Evolutionary conservation across 2,888 invertebrate genomes (phyloP).

Genomic region (Hemaris fuciformis): DNA sequence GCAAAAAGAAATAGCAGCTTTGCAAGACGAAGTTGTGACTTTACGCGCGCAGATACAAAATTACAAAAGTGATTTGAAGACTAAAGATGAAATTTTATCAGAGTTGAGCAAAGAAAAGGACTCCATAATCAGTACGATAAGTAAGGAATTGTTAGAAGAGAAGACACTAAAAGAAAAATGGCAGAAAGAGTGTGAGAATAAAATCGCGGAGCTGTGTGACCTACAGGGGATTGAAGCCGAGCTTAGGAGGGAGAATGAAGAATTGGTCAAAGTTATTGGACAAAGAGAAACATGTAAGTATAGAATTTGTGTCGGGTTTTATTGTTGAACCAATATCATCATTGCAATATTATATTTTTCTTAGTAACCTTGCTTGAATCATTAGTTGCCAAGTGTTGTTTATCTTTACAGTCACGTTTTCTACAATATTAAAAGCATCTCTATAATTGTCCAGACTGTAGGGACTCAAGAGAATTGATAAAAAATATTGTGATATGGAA

Average conservation of each 20-base stretch:
- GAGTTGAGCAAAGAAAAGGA: constrained; percentile 43
- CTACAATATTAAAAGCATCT: no score
- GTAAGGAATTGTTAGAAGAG: constrained; percentile 46
- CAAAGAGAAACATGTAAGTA: constrained; percentile 62
- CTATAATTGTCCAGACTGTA: no score
- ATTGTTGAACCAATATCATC: not conserved
- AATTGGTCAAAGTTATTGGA: constrained; percentile 48
- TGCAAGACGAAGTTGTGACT: constrained; percentile 37
- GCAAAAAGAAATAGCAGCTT: constrained; percentile 40
- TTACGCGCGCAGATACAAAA: constrained; percentile 32
- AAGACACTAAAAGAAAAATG: constrained; percentile 34
- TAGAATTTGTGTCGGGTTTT: constrained; percentile 15
- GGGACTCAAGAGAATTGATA: no score
- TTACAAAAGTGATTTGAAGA: constrained; percentile 37
- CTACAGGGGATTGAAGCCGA: constrained; percentile 37
- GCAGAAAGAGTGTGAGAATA: constrained; percentile 33
- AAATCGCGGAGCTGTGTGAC: constrained; percentile 30
- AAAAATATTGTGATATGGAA: not conserved
- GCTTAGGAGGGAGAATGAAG: constrained; percentile 55
- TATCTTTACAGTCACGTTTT: no score
- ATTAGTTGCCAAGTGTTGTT: no score
- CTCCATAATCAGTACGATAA: constrained; percentile 39
- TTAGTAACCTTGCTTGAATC: no score
- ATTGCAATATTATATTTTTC: not conserved
- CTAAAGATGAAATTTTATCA: constrained; percentile 31